These are phyloP conservation scores for Ommatoiulus sabulosus DNA, from an alignment of 2,888 invertebrate species.

Conservation along the genomic window DNA sequence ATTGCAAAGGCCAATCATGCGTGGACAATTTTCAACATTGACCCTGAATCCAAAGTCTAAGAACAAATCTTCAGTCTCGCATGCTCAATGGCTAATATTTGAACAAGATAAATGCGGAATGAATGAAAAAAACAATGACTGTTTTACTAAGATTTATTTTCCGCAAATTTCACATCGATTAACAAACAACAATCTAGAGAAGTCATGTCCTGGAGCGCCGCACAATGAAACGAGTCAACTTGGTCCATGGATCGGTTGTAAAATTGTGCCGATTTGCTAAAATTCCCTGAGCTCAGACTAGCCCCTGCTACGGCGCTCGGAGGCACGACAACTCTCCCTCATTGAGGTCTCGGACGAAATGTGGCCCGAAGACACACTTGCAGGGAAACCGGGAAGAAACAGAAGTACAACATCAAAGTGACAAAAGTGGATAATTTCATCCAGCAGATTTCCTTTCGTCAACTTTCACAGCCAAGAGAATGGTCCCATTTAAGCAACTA, in stretches of 20 bases:
- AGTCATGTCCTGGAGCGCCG: not conserved
- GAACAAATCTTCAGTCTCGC: too few species aligned
- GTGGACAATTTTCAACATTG: too few species aligned
- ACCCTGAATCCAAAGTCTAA: too few species aligned
- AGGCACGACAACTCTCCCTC: not conserved
- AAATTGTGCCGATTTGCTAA: constrained; percentile 21
- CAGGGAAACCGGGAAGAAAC: not conserved
- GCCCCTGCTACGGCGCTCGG: not conserved
- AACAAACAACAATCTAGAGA: not conserved
- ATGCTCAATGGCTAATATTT: too few species aligned
- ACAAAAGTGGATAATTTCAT: constrained; percentile 22
- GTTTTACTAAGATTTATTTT: not conserved
- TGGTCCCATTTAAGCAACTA: constrained; percentile 28
- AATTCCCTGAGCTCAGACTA: constrained; percentile 1
- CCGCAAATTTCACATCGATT: not conserved
- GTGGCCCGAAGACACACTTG: not conserved
- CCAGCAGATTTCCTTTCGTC: not conserved
- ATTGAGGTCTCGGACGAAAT: not conserved
- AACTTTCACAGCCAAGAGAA: constrained; percentile 52
- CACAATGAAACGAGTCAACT: not conserved
- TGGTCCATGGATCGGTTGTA: constrained; percentile 34
- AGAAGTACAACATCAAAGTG: not conserved
- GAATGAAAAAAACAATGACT: not conserved
- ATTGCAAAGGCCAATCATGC: too few species aligned
- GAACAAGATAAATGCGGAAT: too few species aligned